A percentile compares a stretch with the other conserved stretches of the same genome.
Evolutionary conservation across 2,797 vertebrate genomes (phyloP).

Genomic region (Stomatorhinus walkeri): DNA sequence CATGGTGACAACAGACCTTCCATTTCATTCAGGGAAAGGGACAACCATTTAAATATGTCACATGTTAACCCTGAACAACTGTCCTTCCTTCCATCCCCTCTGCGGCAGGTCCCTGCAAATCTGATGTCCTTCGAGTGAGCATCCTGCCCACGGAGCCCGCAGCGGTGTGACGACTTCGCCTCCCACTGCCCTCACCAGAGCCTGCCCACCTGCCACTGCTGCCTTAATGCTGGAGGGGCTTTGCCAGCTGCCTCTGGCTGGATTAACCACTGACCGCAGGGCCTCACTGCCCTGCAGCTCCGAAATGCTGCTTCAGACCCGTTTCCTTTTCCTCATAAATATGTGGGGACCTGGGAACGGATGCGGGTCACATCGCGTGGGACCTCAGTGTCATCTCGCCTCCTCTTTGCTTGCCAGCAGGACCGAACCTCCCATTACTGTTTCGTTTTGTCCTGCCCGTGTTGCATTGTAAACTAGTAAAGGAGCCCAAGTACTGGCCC

Average conservation of each 20-base stretch:
- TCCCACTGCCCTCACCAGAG: conserved; percentile 63
- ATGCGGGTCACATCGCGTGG: not conserved
- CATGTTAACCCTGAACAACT: not conserved
- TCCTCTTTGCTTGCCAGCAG: not conserved
- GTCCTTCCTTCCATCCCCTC: not conserved
- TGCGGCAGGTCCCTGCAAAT: conserved; percentile 84
- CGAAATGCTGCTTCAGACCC: not conserved
- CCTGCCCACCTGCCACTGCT: conserved; percentile 60
- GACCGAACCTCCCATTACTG: not conserved
- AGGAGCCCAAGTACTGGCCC: too few relatives aligned
- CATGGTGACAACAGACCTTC: not conserved
- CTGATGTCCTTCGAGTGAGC: conserved; percentile 96
- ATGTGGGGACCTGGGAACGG: not conserved
- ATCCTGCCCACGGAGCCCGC: conserved; percentile 3
- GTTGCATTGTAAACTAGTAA: conserved; percentile 14
- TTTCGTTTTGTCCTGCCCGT: not conserved
- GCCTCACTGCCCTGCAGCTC: conserved; percentile 15
- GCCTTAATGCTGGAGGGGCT: conserved; percentile 62
- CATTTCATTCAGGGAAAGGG: not conserved
- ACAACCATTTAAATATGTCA: not conserved
- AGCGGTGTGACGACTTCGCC: conserved; percentile 40
- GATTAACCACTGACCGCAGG: conserved; percentile 47
- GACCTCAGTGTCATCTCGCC: not conserved
- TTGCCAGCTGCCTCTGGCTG: conserved; percentile 23
- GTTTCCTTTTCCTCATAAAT: not conserved